Base-by-base conservation (phyloP, 1,140 invertebrate genomes). In the Anoplophora glabripennis region DNA sequence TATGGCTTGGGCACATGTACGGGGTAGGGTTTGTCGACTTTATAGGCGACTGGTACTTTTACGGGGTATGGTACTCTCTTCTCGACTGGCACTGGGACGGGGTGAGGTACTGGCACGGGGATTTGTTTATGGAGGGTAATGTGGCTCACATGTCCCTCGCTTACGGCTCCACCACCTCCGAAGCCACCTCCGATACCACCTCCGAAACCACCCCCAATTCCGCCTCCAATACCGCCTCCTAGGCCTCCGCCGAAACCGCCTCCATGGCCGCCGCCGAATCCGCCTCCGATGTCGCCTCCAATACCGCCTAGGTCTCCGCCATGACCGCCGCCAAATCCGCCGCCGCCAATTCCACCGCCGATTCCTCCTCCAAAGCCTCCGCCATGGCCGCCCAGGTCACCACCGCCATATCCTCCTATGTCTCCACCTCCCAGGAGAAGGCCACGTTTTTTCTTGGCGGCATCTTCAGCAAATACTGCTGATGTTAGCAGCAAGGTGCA, bases 21-120 rank as follows among this genome's bases (percentile, higher is more conserved):
- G 7, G 72, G 66, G 42, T 72, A 71, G 0, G 72, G 71, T 40
- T 63, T 68, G 38, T 68, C 68, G 7, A 71, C 65, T 57, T 69
- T 71, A 7, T 64, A 63, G 53, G 60, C 74, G 53, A 76, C 53
- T 37, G 72, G 65, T 47, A 72, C 57, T 64, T 69, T 72, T 12
- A 72, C 67, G 7, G 67, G 65, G 53, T 76, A 73, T 0, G 72
- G 68, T 60, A 74, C 70, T 10, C 71, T 67, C 40, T 64, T 73
- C 28, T 73, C 70, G 0, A 77, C 75, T 14, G 72, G 72, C 0
- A 73, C 72, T 1, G 73, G 71, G 4, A 75, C 71, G 4, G 75
- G 73, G 9, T 72, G 56, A 37, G 72, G 72, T 51, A 63, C 66
- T 47, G 62, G 65, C 18, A 70, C 49, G 15, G 57, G 58, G 44